These are phyloP conservation scores for Canis aureus DNA, from an alignment of 2,113 vertebrate species.

Conservation along the genomic window DNA sequence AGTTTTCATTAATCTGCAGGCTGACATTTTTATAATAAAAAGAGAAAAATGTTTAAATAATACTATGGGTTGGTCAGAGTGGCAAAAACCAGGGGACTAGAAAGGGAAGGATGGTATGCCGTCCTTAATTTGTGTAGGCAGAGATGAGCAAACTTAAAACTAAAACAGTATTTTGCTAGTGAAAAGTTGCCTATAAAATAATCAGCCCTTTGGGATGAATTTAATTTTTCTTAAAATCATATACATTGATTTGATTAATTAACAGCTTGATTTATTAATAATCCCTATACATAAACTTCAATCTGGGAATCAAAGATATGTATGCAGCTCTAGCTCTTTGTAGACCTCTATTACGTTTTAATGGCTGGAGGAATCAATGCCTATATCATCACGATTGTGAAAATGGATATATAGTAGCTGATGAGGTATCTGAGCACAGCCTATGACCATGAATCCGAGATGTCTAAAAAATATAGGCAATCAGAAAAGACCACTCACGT, in stretches of 20 bases:
- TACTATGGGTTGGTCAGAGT: conserved; percentile 59
- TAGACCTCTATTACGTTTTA: conserved; percentile 18
- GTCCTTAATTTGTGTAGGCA: conserved; percentile 45
- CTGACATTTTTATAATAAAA: conserved; percentile 75
- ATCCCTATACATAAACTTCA: conserved; percentile 30
- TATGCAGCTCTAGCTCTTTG: neutral
- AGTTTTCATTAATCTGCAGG: conserved; percentile 68
- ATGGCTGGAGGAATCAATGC: neutral
- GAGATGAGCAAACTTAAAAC: conserved; percentile 44
- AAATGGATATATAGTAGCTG: neutral
- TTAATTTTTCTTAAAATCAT: conserved; percentile 54
- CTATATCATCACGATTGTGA: neutral
- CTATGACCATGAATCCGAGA: neutral
- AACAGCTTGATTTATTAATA: conserved; percentile 59
- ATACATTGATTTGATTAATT: conserved; percentile 61
- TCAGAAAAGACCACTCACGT: neutral
- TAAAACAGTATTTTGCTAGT: neutral
- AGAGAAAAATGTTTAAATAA: conserved; percentile 73
- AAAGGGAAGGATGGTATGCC: neutral
- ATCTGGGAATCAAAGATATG: neutral
- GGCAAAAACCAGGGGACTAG: conserved; percentile 38
- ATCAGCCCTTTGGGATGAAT: conserved; percentile 37
- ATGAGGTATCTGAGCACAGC: neutral
- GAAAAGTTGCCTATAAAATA: conserved; percentile 25
- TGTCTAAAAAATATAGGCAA: neutral